Evolutionary conservation across 2,888 invertebrate species (phyloP).

Genomic region (Hemistola chrysoprasaria): DNA sequence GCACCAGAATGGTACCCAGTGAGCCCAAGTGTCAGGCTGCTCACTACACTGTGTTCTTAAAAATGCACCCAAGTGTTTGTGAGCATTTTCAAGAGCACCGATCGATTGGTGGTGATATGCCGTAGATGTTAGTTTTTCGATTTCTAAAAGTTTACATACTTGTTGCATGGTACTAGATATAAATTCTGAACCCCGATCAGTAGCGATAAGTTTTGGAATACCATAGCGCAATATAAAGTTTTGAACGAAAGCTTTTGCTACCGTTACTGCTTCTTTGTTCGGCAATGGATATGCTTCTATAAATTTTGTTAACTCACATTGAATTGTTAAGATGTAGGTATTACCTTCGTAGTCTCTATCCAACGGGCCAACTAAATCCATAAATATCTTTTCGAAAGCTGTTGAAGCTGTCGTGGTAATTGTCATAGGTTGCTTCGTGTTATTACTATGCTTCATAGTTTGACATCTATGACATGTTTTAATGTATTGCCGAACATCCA

Average conservation of each 20-base stretch:
- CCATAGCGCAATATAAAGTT: slow-evolving; percentile 20
- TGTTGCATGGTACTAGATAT: slow-evolving; percentile 8
- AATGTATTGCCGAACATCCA: slow-evolving; percentile 22
- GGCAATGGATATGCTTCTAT: slow-evolving; percentile 13
- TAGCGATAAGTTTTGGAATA: slow-evolving; percentile 6
- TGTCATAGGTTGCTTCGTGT: slow-evolving; percentile 21
- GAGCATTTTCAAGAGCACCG: slow-evolving; percentile 16
- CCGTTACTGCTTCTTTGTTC: slow-evolving; percentile 5
- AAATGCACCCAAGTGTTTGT: slow-evolving; percentile 15
- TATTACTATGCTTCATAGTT: slow-evolving; percentile 5
- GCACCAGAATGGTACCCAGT: slow-evolving; percentile 26
- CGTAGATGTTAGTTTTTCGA: slow-evolving; percentile 16
- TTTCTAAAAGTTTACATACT: slow-evolving; percentile 21
- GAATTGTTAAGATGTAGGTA: slow-evolving; percentile 27
- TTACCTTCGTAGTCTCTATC: slow-evolving; percentile 17
- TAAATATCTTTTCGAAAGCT: slow-evolving; percentile 24
- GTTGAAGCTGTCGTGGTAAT: slow-evolving; percentile 20
- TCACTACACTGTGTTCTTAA: slow-evolving; percentile 14
- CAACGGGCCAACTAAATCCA: slow-evolving; percentile 23
- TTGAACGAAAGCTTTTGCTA: slow-evolving; percentile 14
- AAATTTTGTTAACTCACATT: slow-evolving; percentile 29
- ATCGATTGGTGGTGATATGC: slow-evolving; percentile 21
- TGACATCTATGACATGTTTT: slow-evolving; percentile 25
- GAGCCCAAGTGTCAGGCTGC: slow-evolving; percentile 12
- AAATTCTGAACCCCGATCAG: slow-evolving; percentile 21